Base-by-base conservation (phyloP, 2,113 vertebrate genomes). In the Thryonomys swinderianus region DNA sequence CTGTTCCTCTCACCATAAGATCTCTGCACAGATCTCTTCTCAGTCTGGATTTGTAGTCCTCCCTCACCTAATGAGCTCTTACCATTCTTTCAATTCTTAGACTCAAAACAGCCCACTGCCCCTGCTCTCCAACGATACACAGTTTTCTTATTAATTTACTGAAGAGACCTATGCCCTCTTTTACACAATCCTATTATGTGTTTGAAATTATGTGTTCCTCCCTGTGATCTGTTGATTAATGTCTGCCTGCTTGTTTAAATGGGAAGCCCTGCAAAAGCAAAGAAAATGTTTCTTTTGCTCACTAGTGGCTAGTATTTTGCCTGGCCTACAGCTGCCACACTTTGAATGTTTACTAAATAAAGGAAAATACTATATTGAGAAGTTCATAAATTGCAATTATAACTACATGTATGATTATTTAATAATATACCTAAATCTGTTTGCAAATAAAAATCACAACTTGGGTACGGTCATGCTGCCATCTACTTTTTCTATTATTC, bases 191-290 rank as follows among this genome's bases (percentile, higher is more conserved):
- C 42, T 73, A 88, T 94, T 67, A n/a, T 61, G 40, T 23, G 40
- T 86, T 91, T 95, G 48, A 37, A 96, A 59, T 78, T 80, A 90
- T 83, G 13, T 57, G 74, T 79, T 84, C 27, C 51, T 90, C n/a
- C 37, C 6, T 53, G 16, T 66, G 13, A 76, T 90, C 16, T n/a
- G n/a, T 9, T 81, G 66, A 53, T 45, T 89, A 88, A n/a, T 95
- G 5, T 85, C 7, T 81, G 17, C 73, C 51, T 88, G 40, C 11
- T 79, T 23, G 79, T 73, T 91, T 62, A 85, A 91, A 76, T 59
- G 23, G 40, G 11, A 51, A 64, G 1, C n/a, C 85, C 40, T 30
- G n/a, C 18, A n/a, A 81, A 40, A 78, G 8, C 27, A 57, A 27
- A 3, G 23, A 37, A 79, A 34, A 48, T n/a, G 23, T 59, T 45